These are phyloP conservation scores for Noctua janthe DNA, from an alignment of 2,888 invertebrate genomes.

Conservation along the genomic window DNA sequence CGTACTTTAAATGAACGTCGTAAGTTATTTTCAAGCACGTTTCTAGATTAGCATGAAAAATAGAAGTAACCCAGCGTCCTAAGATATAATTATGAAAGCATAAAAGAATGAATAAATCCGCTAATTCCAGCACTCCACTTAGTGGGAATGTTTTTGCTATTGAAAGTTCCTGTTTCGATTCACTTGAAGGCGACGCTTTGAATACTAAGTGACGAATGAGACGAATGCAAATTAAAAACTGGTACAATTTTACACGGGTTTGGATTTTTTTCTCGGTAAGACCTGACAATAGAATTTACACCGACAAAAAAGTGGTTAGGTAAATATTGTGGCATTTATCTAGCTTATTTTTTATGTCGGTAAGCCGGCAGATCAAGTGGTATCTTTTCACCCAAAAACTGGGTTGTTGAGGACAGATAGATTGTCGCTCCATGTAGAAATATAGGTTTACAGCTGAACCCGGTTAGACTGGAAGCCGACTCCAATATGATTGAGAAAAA, in stretches of 20 bases:
- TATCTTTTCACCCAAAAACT: neutral
- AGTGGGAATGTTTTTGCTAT: conserved; percentile 68
- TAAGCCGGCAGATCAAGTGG: neutral
- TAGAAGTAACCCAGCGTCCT: conserved; percentile 45
- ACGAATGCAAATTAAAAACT: conserved; percentile 76
- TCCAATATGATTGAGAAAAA: neutral
- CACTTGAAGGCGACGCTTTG: conserved; percentile 75
- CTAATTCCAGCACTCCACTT: conserved; percentile 63
- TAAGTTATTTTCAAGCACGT: conserved; percentile 62
- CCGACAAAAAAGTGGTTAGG: neutral
- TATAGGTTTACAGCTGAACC: neutral
- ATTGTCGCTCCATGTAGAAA: no score
- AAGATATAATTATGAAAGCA: conserved; percentile 60
- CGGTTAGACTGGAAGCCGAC: neutral
- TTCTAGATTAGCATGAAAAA: conserved; percentile 59
- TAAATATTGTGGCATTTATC: neutral
- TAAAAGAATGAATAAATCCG: conserved; percentile 62
- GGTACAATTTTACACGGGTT: conserved; percentile 36
- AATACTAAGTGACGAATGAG: conserved; percentile 81
- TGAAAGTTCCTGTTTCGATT: conserved; percentile 78
- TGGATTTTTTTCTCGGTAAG: neutral
- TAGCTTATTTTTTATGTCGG: neutral
- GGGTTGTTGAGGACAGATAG: neutral
- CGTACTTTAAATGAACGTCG: conserved; percentile 33
- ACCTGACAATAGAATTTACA: neutral